phyloP scores from a whole-genome alignment of 2,113 vertebrate species.

The Toxostoma redivivum region DNA sequence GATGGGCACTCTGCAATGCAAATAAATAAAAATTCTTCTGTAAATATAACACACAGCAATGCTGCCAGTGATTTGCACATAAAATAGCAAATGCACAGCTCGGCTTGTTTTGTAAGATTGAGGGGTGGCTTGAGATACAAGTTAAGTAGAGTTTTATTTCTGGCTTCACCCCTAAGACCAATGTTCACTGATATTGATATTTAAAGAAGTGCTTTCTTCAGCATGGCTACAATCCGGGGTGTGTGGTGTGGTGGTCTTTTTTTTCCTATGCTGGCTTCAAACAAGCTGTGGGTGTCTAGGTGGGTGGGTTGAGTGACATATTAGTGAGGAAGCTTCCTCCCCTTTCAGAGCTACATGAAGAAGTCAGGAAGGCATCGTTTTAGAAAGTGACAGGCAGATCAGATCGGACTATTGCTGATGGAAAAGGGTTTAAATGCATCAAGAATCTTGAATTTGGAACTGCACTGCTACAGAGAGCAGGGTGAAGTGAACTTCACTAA shows the following conservation, averaged over 20 bases:
- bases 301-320: slow-evolving; percentile 76
- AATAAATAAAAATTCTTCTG: background rate
- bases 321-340: slow-evolving; percentile 70
- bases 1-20: background rate
- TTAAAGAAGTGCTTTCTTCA: slow-evolving; percentile 54
- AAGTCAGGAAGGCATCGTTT: slow-evolving; percentile 63
- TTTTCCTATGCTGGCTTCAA: slow-evolving; percentile 51
- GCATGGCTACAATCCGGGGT: slow-evolving; percentile 42
- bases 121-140: background rate
- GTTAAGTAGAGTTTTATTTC: background rate
- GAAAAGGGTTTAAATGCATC: slow-evolving; percentile 60
- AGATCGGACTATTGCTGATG: slow-evolving; percentile 22
- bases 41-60: background rate
- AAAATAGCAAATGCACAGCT: background rate
- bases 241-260: background rate
- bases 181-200: slow-evolving; percentile 1
- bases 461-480: background rate
- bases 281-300: slow-evolving; percentile 70
- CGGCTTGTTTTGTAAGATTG: background rate
- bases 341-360: slow-evolving; percentile 44
- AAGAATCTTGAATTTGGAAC: slow-evolving; percentile 61
- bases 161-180: slow-evolving; percentile 52
- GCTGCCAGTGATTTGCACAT: background rate
- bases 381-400: slow-evolving; percentile 71
- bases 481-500: slow-evolving; percentile 20